phyloP scores from a whole-genome alignment of 2,797 vertebrate genomes.

The Xerus rutilus region DNA sequence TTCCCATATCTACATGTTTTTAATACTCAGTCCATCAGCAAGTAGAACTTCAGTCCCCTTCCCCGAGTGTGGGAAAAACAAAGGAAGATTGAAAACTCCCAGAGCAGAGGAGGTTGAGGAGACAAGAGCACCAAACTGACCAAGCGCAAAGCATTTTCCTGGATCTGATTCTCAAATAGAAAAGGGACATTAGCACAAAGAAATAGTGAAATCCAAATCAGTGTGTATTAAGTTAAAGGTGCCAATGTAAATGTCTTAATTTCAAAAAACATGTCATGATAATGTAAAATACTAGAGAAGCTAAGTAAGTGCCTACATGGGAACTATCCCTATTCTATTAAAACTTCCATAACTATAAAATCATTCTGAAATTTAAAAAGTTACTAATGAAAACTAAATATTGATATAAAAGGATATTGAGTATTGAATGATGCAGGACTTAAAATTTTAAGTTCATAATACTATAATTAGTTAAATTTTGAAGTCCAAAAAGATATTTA shows the following conservation, averaged over 20 bases:
- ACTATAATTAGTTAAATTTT: not conserved
- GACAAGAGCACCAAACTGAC: not conserved
- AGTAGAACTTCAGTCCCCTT: not conserved
- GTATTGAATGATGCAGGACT: not conserved
- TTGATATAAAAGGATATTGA: not conserved
- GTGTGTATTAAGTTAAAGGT: not conserved
- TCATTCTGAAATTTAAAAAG: not conserved
- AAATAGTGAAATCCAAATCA: not conserved
- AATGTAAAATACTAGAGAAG: not conserved
- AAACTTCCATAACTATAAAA: not conserved
- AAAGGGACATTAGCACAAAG: not conserved
- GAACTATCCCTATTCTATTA: not conserved
- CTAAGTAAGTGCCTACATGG: fast-evolving
- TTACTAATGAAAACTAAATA: not conserved
- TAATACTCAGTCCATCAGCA: not conserved
- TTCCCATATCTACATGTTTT: not conserved
- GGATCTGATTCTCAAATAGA: not conserved
- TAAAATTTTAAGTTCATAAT: not conserved
- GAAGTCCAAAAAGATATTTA: not conserved
- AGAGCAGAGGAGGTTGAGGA: not conserved
- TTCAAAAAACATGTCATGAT: not conserved
- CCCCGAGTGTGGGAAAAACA: not conserved
- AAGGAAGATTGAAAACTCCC: not conserved
- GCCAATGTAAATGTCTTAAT: not conserved
- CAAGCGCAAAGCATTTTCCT: not conserved